Evolutionary conservation across 1,140 invertebrate genomes (phyloP), one percentile per base, ranked within the genome.

Genomic region (Dinoponera quadriceps): DNA sequence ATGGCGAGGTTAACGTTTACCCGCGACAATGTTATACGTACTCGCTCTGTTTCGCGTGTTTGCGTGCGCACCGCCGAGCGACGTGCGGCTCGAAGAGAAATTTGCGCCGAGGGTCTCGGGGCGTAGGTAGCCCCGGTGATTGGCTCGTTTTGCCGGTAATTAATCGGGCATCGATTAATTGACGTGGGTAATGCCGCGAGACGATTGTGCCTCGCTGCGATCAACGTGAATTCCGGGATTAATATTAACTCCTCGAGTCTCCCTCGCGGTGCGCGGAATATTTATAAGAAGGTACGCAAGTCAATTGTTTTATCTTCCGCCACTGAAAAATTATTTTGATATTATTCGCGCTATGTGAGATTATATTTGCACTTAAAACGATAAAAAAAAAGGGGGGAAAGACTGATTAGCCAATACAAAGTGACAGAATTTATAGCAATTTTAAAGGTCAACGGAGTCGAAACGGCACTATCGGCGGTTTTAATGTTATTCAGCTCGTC

Each of bases 1-100:
- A 88, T 65, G 69, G 80, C 82, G 86, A 91, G 82, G 89, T 90
- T 82, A 87, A 84, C 69, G 48, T 87, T 86, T 89, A 86, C 68
- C 78, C 59, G 73, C 27, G 78, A n/a, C 3, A 44, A 44, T 44
- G 38, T 44, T 44, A 44, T 44, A 11, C 11, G 38, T 9, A 44
- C 38, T 44, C 38, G 38, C 38, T 44, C 4, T n/a, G n/a, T n/a
- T n/a, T 72, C 25, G 38, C 57, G 55, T 82, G 44, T 60, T 57
- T 80, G 77, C 59, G 29, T 85, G 63, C 57, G 11, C 38, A 82
- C n/a, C 27, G 83, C n/a, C 27, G 73, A 88, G 78, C 71, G 72
- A 80, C 77, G 77, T 81, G 77, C 74, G 75, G 63, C 84, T 85
- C 83, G 89, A 87, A 84, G 83, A 55, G 82, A 87, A 88, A 80